Conservation (phyloP, 2,888 invertebrate genomes). For the Syrista parreyssii region DNA sequence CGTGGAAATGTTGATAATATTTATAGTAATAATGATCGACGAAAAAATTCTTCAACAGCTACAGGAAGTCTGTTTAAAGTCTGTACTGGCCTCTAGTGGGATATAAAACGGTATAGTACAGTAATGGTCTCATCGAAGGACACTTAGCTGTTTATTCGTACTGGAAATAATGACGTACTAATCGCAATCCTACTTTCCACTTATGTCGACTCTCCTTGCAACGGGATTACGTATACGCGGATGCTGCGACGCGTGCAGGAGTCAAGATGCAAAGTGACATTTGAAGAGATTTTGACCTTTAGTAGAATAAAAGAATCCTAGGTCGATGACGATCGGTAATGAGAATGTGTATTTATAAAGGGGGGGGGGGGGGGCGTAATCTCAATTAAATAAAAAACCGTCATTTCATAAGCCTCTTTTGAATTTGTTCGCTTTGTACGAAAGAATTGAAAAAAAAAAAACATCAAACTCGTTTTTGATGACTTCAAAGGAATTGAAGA, state of each 20-base stretch:
- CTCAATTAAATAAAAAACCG: neutral
- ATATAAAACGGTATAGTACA: too few relatives aligned
- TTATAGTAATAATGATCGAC: neutral
- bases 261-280: neutral
- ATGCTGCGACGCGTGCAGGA: neutral
- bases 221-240: neutral
- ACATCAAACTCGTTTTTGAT: neutral
- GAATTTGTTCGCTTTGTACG: neutral
- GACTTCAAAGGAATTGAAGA: too few relatives aligned
- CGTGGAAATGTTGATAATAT: neutral
- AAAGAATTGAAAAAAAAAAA: neutral
- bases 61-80: too few relatives aligned
- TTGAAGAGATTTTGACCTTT: neutral
- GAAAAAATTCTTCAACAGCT: neutral
- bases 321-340: neutral
- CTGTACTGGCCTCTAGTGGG: too few relatives aligned
- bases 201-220: neutral
- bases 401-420: neutral
- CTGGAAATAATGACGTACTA: neutral
- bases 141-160: neutral
- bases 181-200: neutral
- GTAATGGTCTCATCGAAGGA: neutral
- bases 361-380: neutral
- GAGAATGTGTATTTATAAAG: neutral
- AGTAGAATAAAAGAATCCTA: neutral